phyloP scores from a whole-genome alignment of 2,113 vertebrate species.

The Macquaria australasica region DNA sequence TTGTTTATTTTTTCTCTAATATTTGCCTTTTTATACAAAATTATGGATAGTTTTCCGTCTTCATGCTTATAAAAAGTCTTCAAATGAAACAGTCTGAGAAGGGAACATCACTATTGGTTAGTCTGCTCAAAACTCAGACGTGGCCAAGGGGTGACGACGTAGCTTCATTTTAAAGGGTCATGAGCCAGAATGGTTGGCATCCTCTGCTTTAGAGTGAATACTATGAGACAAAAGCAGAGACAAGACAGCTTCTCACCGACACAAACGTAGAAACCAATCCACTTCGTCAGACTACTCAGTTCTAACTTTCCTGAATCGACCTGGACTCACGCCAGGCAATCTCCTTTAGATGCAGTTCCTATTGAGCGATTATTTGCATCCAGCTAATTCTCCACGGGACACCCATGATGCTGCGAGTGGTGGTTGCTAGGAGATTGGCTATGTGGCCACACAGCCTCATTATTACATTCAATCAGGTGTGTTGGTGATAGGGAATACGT shows the following conservation, averaged over 20 bases:
- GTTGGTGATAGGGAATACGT: neutral
- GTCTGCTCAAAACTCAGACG: neutral
- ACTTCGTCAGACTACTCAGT: neutral
- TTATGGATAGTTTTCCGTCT: neutral
- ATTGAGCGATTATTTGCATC: neutral
- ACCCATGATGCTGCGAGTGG: neutral
- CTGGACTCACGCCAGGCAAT: neutral
- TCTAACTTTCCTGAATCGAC: neutral
- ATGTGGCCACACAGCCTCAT: neutral
- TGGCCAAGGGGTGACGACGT: neutral
- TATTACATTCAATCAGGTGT: slow-evolving; percentile 34
- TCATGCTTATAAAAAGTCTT: neutral
- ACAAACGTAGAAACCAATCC: neutral
- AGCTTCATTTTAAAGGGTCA: neutral
- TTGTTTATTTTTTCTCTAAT: slow-evolving; percentile 7
- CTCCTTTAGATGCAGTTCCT: slow-evolving; percentile 17
- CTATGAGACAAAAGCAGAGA: neutral
- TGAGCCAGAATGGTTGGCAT: neutral
- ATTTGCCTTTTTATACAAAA: neutral
- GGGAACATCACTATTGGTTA: too few relatives aligned
- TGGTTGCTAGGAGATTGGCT: slow-evolving; percentile 12
- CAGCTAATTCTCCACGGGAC: slow-evolving; percentile 18
- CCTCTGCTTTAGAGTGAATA: neutral
- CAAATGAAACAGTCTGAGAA: too few relatives aligned
- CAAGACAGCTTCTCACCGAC: neutral